These are phyloP conservation scores for Lepidurus couesii DNA, from an alignment of 1,140 invertebrate genomes.

Conservation along the genomic window DNA sequence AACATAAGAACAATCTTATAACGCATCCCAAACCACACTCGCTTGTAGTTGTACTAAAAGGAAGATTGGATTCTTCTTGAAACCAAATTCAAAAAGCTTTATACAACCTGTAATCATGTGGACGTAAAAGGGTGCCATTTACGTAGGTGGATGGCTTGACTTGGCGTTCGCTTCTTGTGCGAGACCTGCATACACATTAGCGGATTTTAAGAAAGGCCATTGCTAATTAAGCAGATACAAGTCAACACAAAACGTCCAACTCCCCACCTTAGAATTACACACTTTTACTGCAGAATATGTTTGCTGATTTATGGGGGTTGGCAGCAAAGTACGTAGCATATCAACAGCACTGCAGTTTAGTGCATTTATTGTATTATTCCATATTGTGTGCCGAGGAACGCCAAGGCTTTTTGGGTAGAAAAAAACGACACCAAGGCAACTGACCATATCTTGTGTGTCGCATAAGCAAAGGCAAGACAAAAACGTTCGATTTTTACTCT, in stretches of 20 bases:
- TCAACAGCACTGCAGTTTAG: too few species aligned
- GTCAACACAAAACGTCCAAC: neutral
- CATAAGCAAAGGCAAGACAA: too few species aligned
- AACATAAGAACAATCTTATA: neutral
- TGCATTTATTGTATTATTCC: too few species aligned
- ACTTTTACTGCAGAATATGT: too few species aligned
- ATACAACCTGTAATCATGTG: neutral
- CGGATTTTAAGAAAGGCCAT: slow-evolving; percentile 1
- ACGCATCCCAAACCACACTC: neutral
- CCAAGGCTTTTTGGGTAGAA: too few species aligned
- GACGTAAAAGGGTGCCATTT: slow-evolving; percentile 18
- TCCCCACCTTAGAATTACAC: too few species aligned
- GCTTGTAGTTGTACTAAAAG: neutral
- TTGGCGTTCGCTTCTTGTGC: slow-evolving; percentile 2
- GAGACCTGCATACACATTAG: neutral
- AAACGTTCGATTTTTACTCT: too few species aligned
- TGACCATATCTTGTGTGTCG: too few species aligned
- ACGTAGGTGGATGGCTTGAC: slow-evolving; percentile 17
- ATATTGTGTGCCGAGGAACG: too few species aligned
- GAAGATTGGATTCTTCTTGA: slow-evolving; percentile 8
- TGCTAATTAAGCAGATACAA: neutral
- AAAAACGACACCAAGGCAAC: too few species aligned
- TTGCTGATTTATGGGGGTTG: too few species aligned
- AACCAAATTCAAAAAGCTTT: neutral
- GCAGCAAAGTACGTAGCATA: too few species aligned